These are phyloP conservation scores for Eutrigla gurnardus DNA, from an alignment of 2,797 vertebrate genomes.

Conservation along the genomic window DNA sequence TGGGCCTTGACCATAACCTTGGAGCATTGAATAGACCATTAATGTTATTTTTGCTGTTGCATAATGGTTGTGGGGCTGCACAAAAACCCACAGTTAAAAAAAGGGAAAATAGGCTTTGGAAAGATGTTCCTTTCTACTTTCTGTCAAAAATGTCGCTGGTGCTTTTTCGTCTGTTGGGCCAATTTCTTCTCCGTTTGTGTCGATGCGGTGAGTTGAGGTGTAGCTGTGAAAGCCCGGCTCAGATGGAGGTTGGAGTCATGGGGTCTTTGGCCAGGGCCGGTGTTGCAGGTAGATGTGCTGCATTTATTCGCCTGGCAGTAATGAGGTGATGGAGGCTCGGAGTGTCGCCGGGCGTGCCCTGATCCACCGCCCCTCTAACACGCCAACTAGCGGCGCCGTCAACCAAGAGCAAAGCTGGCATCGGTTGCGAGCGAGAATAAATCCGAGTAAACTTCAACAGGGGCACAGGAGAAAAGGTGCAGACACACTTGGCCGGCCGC, in stretches of 20 bases:
- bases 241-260: constrained; percentile 34
- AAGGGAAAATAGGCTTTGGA: not conserved
- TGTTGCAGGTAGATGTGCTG: constrained; percentile 44
- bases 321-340: constrained; percentile 63
- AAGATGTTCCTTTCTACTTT: not conserved
- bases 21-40: not conserved
- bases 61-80: not conserved
- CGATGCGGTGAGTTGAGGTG: constrained; percentile 11
- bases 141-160: not conserved
- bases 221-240: constrained; percentile 37
- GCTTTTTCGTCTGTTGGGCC: not conserved
- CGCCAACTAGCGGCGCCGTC: constrained; percentile 17
- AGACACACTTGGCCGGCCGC: constrained; percentile 29
- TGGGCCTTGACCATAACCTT: not conserved
- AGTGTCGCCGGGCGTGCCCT: constrained; percentile 56
- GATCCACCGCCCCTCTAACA: constrained; percentile 22
- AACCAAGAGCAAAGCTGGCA: constrained; percentile 32
- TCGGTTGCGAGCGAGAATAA: constrained; percentile 61
- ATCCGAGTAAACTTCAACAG: constrained; percentile 68
- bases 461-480: constrained; percentile 30
- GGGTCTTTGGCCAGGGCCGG: constrained; percentile 30
- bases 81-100: not conserved
- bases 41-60: not conserved
- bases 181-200: constrained; percentile 8
- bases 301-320: constrained; percentile 72